Conservation (phyloP, 2,113 vertebrate genomes). For the Gopherus evgoodei region DNA sequence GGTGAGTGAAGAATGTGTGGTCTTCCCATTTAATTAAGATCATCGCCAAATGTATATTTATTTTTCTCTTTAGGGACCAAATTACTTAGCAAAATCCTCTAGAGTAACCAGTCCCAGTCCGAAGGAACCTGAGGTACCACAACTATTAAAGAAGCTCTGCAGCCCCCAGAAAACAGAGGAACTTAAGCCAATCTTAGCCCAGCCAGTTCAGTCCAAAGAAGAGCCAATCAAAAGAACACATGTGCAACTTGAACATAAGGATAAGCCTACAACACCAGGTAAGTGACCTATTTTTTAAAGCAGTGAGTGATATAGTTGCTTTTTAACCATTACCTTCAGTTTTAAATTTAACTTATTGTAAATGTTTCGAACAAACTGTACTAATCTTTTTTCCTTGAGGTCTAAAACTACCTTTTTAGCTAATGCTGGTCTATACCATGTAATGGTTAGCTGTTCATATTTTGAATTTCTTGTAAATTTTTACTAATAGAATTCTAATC, state of each 20-base stretch:
- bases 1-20: neutral
- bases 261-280: constrained; percentile 82
- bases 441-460: neutral
- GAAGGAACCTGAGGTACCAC: constrained; percentile 66
- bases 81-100: constrained; percentile 42
- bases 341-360: neutral
- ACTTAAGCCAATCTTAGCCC: constrained; percentile 14
- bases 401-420: neutral
- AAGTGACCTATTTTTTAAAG: constrained; percentile 13
- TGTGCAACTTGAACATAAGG: constrained; percentile 78
- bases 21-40: neutral
- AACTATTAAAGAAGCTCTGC: constrained; percentile 3
- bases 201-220: constrained; percentile 64
- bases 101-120: constrained; percentile 24
- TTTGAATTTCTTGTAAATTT: neutral
- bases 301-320: neutral
- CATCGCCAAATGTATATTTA: neutral
- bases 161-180: constrained; percentile 68
- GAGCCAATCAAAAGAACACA: constrained; percentile 74
- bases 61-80: constrained; percentile 17
- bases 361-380: neutral
- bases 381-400: neutral
- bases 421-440: neutral
- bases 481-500: neutral
- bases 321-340: neutral